Conservation (phyloP, 1,140 invertebrate genomes). For the Drosophila sp. region DNA sequence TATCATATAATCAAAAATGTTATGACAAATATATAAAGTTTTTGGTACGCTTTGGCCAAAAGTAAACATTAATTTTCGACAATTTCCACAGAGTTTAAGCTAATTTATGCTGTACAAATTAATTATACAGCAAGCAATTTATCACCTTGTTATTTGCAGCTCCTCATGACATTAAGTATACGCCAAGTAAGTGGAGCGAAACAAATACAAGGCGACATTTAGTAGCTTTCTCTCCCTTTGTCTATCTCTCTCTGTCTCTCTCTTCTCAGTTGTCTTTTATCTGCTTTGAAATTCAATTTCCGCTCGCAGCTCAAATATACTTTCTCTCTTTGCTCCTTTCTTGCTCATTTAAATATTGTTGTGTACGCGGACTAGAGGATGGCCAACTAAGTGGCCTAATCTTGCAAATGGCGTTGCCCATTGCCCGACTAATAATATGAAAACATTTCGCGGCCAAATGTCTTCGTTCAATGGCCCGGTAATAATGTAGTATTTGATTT, state of each 20-base stretch:
- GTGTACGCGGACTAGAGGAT: slow-evolving; percentile 22
- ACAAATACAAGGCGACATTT: slow-evolving; percentile 69
- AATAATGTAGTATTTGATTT: slow-evolving; percentile 52
- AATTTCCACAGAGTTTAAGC: slow-evolving; percentile 53
- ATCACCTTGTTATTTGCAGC: slow-evolving; percentile 58
- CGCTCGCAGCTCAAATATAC: slow-evolving; percentile 43
- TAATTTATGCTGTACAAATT: slow-evolving; percentile 75
- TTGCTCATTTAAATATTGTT: slow-evolving; percentile 75
- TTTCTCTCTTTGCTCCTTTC: slow-evolving; percentile 23
- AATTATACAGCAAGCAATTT: slow-evolving; percentile 69
- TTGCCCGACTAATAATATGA: slow-evolving; percentile 57
- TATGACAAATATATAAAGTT: slow-evolving; percentile 43
- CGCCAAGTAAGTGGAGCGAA: slow-evolving; percentile 51
- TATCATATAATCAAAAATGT: slow-evolving; percentile 62
- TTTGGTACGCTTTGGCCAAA: slow-evolving; percentile 21
- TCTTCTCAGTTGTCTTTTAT: slow-evolving; percentile 25
- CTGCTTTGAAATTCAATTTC: slow-evolving; percentile 80
- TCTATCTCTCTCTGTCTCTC: slow-evolving; percentile 12
- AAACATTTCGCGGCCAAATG: slow-evolving; percentile 60
- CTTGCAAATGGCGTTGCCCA: slow-evolving; percentile 63
- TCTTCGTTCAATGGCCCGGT: slow-evolving; percentile 21
- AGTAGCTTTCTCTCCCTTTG: slow-evolving; percentile 44
- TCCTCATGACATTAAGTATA: slow-evolving; percentile 57
- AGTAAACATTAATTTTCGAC: slow-evolving; percentile 64
- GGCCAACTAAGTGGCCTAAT: slow-evolving; percentile 75